Conservation (phyloP, 2,888 invertebrate species). For the Crepidodera aurea region DNA sequence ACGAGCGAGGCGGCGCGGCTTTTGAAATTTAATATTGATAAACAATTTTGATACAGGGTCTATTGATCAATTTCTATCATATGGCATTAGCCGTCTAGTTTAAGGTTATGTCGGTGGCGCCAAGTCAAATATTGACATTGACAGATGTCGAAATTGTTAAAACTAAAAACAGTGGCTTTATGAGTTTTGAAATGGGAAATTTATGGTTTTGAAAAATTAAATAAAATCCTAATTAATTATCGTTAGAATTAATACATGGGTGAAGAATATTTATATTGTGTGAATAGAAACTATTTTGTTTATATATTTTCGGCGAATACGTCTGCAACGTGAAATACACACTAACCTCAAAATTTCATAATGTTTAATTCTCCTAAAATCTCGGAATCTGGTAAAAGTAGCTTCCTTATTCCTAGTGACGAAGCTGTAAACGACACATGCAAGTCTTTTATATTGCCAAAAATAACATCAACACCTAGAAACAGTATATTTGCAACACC, state of each 20-base stretch:
- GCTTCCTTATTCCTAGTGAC: slow-evolving; percentile 26
- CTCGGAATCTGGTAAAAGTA: slow-evolving; percentile 31
- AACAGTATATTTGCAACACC: slow-evolving; percentile 42
- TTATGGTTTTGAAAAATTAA: slow-evolving; percentile 27
- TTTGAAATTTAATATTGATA: no score
- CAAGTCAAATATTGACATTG: no score
- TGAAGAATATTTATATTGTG: background rate
- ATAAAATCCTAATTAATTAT: background rate
- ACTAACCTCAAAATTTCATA: slow-evolving; percentile 25
- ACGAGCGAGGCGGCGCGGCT: no score
- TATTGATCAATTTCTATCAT: no score
- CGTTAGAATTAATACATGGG: background rate
- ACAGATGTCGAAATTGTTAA: no score
- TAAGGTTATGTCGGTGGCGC: no score
- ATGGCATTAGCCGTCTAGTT: no score
- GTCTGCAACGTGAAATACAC: background rate
- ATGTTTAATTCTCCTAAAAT: slow-evolving; percentile 41
- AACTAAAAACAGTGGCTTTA: no score
- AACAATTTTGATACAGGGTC: no score
- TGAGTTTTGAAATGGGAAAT: slow-evolving; percentile 43
- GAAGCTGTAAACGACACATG: slow-evolving; percentile 37
- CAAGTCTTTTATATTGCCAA: slow-evolving; percentile 37
- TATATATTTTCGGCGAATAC: background rate
- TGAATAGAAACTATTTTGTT: background rate
- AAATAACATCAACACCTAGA: slow-evolving; percentile 49